A percentile compares a stretch with the other conserved stretches of the same genome.
Conservation (phyloP, 2,113 vertebrate genomes). For the Aviceda subcristata region DNA sequence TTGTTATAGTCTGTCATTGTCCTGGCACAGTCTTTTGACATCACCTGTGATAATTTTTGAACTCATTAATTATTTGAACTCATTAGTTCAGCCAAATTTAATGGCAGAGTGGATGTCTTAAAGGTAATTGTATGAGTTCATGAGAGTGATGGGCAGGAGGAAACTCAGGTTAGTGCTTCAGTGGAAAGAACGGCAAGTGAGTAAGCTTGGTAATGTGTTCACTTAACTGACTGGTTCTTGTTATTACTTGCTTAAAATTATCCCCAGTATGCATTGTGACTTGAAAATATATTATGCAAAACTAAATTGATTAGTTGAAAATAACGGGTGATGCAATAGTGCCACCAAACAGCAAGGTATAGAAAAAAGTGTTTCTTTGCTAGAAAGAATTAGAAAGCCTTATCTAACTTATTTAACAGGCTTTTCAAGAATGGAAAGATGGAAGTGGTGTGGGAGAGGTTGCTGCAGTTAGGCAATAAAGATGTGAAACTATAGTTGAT, state of each 20-base stretch:
- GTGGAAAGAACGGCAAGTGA: not conserved
- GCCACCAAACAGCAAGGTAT: not conserved
- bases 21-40: not conserved
- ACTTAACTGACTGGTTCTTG: not conserved
- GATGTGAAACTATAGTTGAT: not conserved
- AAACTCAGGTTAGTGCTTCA: not conserved
- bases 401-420: not conserved
- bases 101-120: not conserved
- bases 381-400: not conserved
- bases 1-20: not conserved
- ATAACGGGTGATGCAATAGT: not conserved
- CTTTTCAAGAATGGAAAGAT: not conserved
- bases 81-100: not conserved
- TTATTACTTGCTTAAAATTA: not conserved
- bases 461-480: not conserved
- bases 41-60: not conserved
- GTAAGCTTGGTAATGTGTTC: not conserved
- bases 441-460: not conserved
- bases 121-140: not conserved
- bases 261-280: not conserved
- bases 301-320: not conserved
- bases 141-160: not conserved
- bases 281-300: not conserved
- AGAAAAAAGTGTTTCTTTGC: not conserved
- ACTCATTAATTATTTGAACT: not conserved